Base-by-base conservation (phyloP, 2,888 invertebrate genomes). In the Torymus texanus region DNA sequence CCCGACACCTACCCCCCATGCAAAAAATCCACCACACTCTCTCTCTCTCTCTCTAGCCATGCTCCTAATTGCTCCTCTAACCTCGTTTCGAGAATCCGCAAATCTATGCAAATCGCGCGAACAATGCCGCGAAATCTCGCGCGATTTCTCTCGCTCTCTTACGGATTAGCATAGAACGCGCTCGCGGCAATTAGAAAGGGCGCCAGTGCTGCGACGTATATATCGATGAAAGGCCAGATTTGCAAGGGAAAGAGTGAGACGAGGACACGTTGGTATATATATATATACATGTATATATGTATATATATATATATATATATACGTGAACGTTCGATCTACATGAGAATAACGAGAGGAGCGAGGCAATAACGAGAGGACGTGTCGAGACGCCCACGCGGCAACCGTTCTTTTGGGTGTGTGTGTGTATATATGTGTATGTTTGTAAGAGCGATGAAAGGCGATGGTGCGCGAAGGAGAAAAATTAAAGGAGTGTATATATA, bases 181-280 rank as follows among this genome's bases (percentile, higher is more conserved):
- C 12, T 41, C 59, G 65, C 72, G 75, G 81, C 74, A 75, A 67
- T 79, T 79, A 74, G 78, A 56, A 73, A 66, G 73, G 55, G 73
- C 51, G 55, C 55, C 29, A 61, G 29, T 3, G 5, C 4, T 0
- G 29, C 29, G 29, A 29, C 29, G 29, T 29, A 21, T 21, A 21
- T 21, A 29, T 29, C 29, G 29, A 29, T 29, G 29, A 29, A 29
- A 29, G 29, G 29, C 29, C 0, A 29, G 3, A 75, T 70, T 75
- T 71, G 79, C 74, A 75, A 75, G 66, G 66, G 79, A 79, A 79
- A 79, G 68, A 61, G 79, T 75, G 75, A 79, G 68, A 61, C 70
- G 53, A 29, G 67, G 14, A 13, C 65, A 14, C 77, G 82, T 59
- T 66, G 21, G 21, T 21, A 2, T 21, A 2, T 21, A 21, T 21